These are phyloP conservation scores for Chondrosia reniformis DNA, from an alignment of 37 sponge, comb jelly and placozoan genomes.

Conservation along the genomic window DNA sequence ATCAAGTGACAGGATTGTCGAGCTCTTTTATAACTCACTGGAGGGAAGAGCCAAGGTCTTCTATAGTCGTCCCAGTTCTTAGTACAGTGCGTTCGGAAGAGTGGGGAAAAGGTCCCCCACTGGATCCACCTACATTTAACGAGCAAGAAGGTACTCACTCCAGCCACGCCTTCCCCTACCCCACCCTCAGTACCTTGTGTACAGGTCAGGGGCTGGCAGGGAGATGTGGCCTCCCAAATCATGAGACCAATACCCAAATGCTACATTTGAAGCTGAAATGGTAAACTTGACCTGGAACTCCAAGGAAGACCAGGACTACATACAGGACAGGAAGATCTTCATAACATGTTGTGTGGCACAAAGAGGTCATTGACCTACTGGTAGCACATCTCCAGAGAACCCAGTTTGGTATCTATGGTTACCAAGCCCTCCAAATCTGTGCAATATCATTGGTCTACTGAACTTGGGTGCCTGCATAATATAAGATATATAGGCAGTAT, in stretches of 20 bases:
- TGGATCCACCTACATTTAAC: slow-evolving; percentile 56
- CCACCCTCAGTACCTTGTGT: slow-evolving; percentile 32
- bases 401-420: slow-evolving; percentile 78
- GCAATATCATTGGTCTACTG: slow-evolving; percentile 44
- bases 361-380: too few species aligned
- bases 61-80: slow-evolving; percentile 49
- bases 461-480: slow-evolving; percentile 7
- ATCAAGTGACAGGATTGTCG: background rate
- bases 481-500: background rate
- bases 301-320: slow-evolving; percentile 58
- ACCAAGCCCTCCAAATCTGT: slow-evolving; percentile 78
- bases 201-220: slow-evolving; percentile 62
- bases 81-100: slow-evolving; percentile 72
- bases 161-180: background rate
- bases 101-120: slow-evolving; percentile 79
- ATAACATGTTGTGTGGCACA: background rate
- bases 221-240: slow-evolving; percentile 68
- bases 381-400: slow-evolving; percentile 75
- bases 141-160: background rate
- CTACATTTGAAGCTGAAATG: slow-evolving; percentile 65
- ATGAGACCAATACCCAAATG: slow-evolving; percentile 81
- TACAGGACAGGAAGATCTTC: background rate
- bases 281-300: slow-evolving; percentile 77
- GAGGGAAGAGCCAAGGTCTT: slow-evolving; percentile 63
- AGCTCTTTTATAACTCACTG: slow-evolving; percentile 25